These are phyloP conservation scores for Nipponia nippon DNA, from an alignment of 2,113 vertebrate species.

Conservation along the genomic window DNA sequence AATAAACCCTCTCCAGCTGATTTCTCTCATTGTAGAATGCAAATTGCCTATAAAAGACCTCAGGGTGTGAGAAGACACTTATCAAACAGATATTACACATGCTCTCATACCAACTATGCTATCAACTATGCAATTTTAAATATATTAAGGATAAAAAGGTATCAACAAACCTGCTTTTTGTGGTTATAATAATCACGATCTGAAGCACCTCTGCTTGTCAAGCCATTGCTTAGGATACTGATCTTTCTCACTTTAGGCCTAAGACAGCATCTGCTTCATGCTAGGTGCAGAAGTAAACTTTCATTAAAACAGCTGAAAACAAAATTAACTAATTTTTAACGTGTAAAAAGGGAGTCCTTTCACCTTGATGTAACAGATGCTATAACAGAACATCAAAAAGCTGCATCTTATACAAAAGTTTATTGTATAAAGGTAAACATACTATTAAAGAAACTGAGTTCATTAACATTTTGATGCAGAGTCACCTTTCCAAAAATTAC, in stretches of 20 bases:
- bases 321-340: constrained; percentile 21
- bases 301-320: constrained; percentile 32
- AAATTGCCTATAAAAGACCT: constrained; percentile 77
- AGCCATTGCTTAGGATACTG: not conserved
- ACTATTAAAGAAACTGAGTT: not conserved
- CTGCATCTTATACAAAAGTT: not conserved
- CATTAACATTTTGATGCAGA: not conserved
- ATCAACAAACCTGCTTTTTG: constrained; percentile 55
- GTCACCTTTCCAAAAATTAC: not conserved
- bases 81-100: constrained; percentile 70
- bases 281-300: constrained; percentile 1
- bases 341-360: not conserved
- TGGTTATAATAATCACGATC: constrained; percentile 37
- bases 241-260: constrained; percentile 30
- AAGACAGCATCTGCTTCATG: not conserved
- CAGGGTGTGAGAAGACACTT: constrained; percentile 77
- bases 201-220: constrained; percentile 29
- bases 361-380: constrained; percentile 5
- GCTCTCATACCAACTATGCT: constrained; percentile 39
- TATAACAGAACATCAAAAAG: not conserved
- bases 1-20: constrained; percentile 77
- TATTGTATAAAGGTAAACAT: not conserved
- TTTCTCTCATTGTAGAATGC: constrained; percentile 75
- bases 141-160: constrained; percentile 62
- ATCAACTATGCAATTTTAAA: constrained; percentile 59